Evolutionary conservation across 2,888 invertebrate genomes (phyloP).

Genomic region (Oxyteleia sp.): DNA sequence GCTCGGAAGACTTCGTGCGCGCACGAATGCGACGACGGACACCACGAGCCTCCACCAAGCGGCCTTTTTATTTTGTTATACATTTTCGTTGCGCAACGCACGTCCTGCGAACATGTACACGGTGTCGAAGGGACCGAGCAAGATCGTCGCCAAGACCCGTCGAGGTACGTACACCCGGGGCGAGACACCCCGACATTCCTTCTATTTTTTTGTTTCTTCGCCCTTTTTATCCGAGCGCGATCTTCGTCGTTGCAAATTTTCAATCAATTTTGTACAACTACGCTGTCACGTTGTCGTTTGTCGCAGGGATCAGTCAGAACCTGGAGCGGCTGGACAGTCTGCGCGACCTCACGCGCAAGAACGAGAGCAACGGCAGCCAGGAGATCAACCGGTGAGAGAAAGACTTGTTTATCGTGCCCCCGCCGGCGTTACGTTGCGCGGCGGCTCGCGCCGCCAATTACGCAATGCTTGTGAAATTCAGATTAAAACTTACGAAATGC

Average conservation of each 20-base stretch:
- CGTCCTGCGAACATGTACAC: constrained; percentile 91
- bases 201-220: no score
- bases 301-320: constrained; percentile 93
- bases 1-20: constrained; percentile 14
- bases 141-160: constrained; percentile 95
- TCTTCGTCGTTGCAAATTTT: no score
- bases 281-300: constrained; percentile 65
- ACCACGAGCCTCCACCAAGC: neutral
- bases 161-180: constrained; percentile 90
- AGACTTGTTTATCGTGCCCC: constrained; percentile 79
- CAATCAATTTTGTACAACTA: no score
- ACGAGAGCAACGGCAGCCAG: constrained; percentile 90
- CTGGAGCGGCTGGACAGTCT: constrained; percentile 93
- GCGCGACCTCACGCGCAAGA: constrained; percentile 91
- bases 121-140: constrained; percentile 95
- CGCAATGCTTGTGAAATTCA: constrained; percentile 69
- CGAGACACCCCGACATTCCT: neutral
- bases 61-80: constrained; percentile 11
- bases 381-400: constrained; percentile 91
- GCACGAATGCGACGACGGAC: constrained; percentile 9
- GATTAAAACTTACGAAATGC: constrained; percentile 52
- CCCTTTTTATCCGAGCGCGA: no score
- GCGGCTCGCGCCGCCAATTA: constrained; percentile 51
- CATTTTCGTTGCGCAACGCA: constrained; percentile 3
- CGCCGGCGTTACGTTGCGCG: constrained; percentile 25